Evolutionary conservation across 2,888 invertebrate genomes (phyloP).

Genomic region (Scrobipalpa atriplicella): DNA sequence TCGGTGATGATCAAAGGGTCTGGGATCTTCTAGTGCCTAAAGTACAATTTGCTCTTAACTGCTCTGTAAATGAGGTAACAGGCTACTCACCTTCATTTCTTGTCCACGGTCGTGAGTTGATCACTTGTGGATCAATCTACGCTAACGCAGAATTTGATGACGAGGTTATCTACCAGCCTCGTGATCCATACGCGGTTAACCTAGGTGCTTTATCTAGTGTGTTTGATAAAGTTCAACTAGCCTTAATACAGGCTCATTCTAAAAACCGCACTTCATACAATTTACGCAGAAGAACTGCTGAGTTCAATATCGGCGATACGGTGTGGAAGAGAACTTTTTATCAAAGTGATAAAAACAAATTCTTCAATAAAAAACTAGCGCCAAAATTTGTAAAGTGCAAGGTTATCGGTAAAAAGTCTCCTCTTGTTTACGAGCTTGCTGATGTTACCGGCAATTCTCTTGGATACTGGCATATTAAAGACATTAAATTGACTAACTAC

Average conservation of each 20-base stretch:
- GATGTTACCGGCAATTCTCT: not conserved
- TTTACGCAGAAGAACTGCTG: constrained; percentile 30
- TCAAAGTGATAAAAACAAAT: constrained; percentile 20
- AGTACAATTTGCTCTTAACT: constrained; percentile 35
- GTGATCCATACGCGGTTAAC: constrained; percentile 36
- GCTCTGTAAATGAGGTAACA: constrained; percentile 34
- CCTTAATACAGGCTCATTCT: constrained; percentile 32
- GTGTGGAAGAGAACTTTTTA: constrained; percentile 27
- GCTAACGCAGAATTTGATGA: constrained; percentile 26
- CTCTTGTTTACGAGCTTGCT: constrained; percentile 10
- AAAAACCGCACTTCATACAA: constrained; percentile 37
- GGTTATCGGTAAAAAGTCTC: constrained; percentile 22
- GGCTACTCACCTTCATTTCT: constrained; percentile 34
- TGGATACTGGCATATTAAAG: constrained; percentile 17
- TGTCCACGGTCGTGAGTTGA: constrained; percentile 34
- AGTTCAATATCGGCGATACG: constrained; percentile 38
- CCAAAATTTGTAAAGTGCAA: constrained; percentile 27
- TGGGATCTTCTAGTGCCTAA: constrained; percentile 22
- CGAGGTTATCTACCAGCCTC: constrained; percentile 31
- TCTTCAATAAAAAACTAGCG: constrained; percentile 27
- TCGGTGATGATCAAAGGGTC: constrained; percentile 19
- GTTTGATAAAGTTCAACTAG: constrained; percentile 36
- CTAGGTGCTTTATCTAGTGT: constrained; percentile 31
- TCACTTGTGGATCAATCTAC: constrained; percentile 34
- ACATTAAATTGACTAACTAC: constrained; percentile 13